These are phyloP conservation scores for Scaptomyza caliginosa DNA, from an alignment of 2,888 invertebrate genomes.

Conservation along the genomic window DNA sequence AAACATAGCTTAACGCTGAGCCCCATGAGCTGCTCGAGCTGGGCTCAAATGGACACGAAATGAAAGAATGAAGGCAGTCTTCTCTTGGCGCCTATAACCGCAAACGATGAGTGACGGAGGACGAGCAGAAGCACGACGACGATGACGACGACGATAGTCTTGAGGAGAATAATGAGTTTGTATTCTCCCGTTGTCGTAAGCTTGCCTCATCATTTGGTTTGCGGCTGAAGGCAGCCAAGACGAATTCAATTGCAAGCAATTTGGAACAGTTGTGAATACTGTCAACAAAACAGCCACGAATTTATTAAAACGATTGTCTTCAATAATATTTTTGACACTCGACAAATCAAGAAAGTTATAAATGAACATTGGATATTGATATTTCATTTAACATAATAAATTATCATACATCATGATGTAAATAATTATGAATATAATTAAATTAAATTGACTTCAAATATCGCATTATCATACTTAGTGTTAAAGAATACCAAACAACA, in stretches of 20 bases:
- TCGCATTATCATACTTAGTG: slow-evolving; percentile 63
- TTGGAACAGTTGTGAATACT: slow-evolving; percentile 45
- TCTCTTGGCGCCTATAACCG: slow-evolving; percentile 74
- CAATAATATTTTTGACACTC: slow-evolving; percentile 23
- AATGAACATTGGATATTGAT: slow-evolving; percentile 24
- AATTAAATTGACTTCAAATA: slow-evolving; percentile 69
- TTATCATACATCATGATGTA: slow-evolving; percentile 67
- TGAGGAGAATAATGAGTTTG: slow-evolving; percentile 1
- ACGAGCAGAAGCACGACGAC: slow-evolving; percentile 26
- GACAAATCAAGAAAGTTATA: slow-evolving; percentile 12
- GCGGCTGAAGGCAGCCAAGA: slow-evolving; percentile 68
- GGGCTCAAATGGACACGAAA: slow-evolving; percentile 84
- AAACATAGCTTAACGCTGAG: slow-evolving; percentile 84
- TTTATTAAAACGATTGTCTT: slow-evolving; percentile 53
- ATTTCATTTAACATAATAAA: slow-evolving; percentile 57
- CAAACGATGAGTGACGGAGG: slow-evolving; percentile 72
- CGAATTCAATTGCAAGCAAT: slow-evolving; percentile 49
- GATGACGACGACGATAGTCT: slow-evolving; percentile 35
- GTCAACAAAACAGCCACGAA: slow-evolving; percentile 46
- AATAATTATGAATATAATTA: slow-evolving; percentile 72
- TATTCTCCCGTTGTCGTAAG: slow-evolving; percentile 30
- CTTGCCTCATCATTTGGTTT: slow-evolving; percentile 56
- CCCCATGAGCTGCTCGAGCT: slow-evolving; percentile 89
- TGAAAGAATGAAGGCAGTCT: slow-evolving; percentile 83
- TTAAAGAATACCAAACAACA: slow-evolving; percentile 8